Base-by-base conservation (phyloP, 2,888 invertebrate genomes). In the Stenodera caucasica region DNA sequence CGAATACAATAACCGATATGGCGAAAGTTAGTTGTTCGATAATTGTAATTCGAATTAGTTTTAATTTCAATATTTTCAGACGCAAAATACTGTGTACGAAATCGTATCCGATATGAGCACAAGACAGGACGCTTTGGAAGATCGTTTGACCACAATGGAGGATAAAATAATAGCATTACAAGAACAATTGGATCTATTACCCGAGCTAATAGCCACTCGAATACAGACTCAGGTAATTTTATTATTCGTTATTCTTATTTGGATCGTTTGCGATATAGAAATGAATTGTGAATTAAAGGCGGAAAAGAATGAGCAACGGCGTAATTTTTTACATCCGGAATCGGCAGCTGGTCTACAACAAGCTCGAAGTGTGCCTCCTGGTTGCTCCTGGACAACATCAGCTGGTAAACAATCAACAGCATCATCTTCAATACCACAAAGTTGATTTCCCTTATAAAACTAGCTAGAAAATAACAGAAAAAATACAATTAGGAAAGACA, bases 1-100 rank as follows among this genome's bases (percentile, higher is more conserved):
- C 98, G 71, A 98, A 97, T 78, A 98, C 98, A 62, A 93, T 99
- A 81, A 97, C 98, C 63, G 99, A 99, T 81, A 98, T 99, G 94
- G 98, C 98, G 75, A 99, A 99, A 91, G 98, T 98, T 14, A 11
- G 12, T 52, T 29, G n/a, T 29, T 32, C 1, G 2, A 11, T 12
- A 18, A 40, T 54, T 33, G 1, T n/a, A n/a, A 35, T 53, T n/a
- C n/a, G n/a, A n/a, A n/a, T n/a, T n/a, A n/a, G n/a, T n/a, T n/a
- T n/a, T n/a, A 53, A 21, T n/a, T 55, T 52, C 9, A 23, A 14
- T 29, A 9, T 18, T 84, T 74, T 84, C 86, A 98, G 98, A 98
- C 97, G 69, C 97, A 98, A 84, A 96, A 95, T 78, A 95, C 95
- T 56, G 96, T 98, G 71, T 98, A 98, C 81, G 98, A 98, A 84